These are phyloP conservation scores for Orchestes rusci DNA, from an alignment of 2,888 invertebrate species.

Conservation along the genomic window DNA sequence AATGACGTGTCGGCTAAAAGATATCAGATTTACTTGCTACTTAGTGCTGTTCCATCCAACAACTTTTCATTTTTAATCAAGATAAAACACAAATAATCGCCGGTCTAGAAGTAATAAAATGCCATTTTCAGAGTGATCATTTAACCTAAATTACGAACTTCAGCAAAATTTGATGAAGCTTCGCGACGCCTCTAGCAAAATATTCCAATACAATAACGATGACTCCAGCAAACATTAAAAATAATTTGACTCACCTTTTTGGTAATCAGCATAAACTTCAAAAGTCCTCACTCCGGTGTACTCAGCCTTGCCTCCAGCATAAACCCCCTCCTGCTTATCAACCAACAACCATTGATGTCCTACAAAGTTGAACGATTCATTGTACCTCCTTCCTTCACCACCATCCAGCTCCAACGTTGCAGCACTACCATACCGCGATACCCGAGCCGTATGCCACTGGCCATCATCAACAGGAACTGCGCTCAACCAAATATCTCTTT, in stretches of 20 bases:
- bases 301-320: constrained; percentile 92
- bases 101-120: too few relatives aligned
- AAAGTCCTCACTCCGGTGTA: constrained; percentile 91
- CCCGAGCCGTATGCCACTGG: constrained; percentile 92
- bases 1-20: too few relatives aligned
- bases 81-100: too few relatives aligned
- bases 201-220: too few relatives aligned
- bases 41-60: too few relatives aligned
- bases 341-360: constrained; percentile 90
- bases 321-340: constrained; percentile 91
- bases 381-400: constrained; percentile 88
- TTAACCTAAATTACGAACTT: too few relatives aligned
- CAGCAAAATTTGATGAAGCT: too few relatives aligned
- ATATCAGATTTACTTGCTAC: too few relatives aligned
- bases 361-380: constrained; percentile 83
- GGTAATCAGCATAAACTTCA: constrained; percentile 91
- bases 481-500: constrained; percentile 83
- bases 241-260: constrained; percentile 60
- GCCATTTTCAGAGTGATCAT: too few relatives aligned
- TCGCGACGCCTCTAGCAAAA: too few relatives aligned
- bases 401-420: constrained; percentile 90
- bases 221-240: not conserved
- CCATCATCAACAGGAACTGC: constrained; percentile 90
- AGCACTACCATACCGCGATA: constrained; percentile 86
- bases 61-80: too few relatives aligned